Base-by-base conservation (phyloP, 2,113 vertebrate genomes). In the Semnornis frantzii region DNA sequence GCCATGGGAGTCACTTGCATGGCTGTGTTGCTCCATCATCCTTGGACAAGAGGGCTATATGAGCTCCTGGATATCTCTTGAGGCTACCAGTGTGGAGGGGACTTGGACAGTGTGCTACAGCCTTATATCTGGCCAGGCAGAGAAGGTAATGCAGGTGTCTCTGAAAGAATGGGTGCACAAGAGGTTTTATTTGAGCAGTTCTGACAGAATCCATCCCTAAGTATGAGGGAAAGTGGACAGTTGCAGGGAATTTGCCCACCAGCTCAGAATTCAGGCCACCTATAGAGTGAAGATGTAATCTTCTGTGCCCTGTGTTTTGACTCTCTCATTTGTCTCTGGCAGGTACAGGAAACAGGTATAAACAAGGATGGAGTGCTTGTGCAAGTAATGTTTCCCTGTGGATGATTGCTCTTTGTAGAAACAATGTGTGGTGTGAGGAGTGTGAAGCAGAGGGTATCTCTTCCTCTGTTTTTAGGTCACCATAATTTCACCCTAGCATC, bases 21-120 rank as follows among this genome's bases (percentile, higher is more conserved):
- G 71, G n/a, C 55, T 34, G 8, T 16, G 9, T 71, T 60, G 58
- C 15, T 24, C 20, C 10, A 1, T 69, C 0, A 0, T 91, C 24
- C 30, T 30, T 34, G 44, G 31, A 16, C 23, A 19, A 50, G 31
- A 9, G 15, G 8, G 1, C 37, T 60, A 2, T 1, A 0, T 15
- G 44, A 71, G 63, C 31, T 82, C 12, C 24, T 9, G 37, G 4
- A 10, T 0, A 0, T 44, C 8, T 85, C 20, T 0, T 0, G 20
- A 44, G 54, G 65, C 34, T 4, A 10, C 24, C 0, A 3, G 4
- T 14, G 42, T 11, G 19, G 46, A 66, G 60, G 12, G 20, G 18
- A 37, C 34, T 24, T 8, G 5, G 52, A 37, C 24, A 21, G 27
- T 0, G 3, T 3, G 12, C 34, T 39, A 46, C 59, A 46, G 65